A percentile compares a stretch with the other conserved stretches of the same genome.
These are phyloP conservation scores for Drosophila malerkotliana DNA, from an alignment of 1,140 invertebrate genomes.

Conservation along the genomic window DNA sequence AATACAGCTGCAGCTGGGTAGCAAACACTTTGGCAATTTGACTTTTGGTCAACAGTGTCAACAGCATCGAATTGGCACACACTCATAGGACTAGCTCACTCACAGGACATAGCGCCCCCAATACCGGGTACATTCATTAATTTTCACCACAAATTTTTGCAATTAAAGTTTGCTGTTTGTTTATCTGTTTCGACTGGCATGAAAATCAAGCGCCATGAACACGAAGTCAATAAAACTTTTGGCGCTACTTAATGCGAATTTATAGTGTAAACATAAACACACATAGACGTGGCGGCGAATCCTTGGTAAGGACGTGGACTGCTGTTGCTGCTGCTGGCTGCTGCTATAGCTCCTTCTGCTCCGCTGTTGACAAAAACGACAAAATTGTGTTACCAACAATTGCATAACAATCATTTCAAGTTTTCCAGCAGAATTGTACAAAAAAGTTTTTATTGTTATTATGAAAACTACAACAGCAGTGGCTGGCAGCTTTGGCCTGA, in stretches of 20 bases:
- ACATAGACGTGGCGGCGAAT: slow-evolving; percentile 22
- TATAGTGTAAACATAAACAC: slow-evolving; percentile 79
- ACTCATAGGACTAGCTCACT: slow-evolving; percentile 1
- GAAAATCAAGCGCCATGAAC: slow-evolving; percentile 75
- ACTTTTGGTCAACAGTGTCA: slow-evolving; percentile 78
- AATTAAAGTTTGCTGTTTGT: slow-evolving; percentile 82
- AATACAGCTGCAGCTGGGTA: slow-evolving; percentile 47
- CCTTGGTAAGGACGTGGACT: slow-evolving; percentile 41
- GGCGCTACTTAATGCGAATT: slow-evolving; percentile 82
- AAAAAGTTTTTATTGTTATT: slow-evolving; percentile 83
- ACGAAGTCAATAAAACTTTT: slow-evolving; percentile 81
- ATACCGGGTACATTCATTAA: slow-evolving; percentile 67
- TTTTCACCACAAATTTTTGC: slow-evolving; percentile 80
- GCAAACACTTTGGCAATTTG: slow-evolving; percentile 81
- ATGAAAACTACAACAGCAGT: slow-evolving; percentile 74
- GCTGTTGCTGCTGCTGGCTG: slow-evolving; percentile 12
- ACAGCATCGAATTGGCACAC: slow-evolving; percentile 48
- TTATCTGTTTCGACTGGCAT: slow-evolving; percentile 71
- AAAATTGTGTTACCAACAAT: slow-evolving; percentile 83
- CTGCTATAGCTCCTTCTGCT: slow-evolving; percentile 3
- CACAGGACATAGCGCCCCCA: not conserved
- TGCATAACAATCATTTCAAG: slow-evolving; percentile 83
- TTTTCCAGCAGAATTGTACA: slow-evolving; percentile 80
- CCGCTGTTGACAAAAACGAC: slow-evolving; percentile 67
- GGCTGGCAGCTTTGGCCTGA: slow-evolving; percentile 26